These are phyloP conservation scores for Parauchenoglanis ngamensis DNA, from an alignment of 2,797 vertebrate species.

Conservation along the genomic window DNA sequence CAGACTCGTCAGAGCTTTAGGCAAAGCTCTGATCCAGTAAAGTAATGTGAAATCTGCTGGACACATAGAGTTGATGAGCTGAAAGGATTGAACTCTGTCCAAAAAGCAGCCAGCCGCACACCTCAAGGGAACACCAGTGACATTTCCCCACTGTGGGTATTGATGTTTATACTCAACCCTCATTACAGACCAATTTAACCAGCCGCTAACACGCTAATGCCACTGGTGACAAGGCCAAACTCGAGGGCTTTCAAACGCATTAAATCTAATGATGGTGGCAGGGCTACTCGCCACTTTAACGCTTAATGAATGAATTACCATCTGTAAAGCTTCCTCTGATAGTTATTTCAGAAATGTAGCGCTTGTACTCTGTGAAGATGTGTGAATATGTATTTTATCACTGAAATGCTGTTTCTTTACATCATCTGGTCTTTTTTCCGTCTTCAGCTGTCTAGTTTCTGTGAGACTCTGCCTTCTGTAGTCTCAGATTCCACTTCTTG, in stretches of 20 bases:
- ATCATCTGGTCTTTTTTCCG: neutral
- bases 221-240: conserved; percentile 40
- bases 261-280: neutral
- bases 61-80: conserved; percentile 23
- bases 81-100: conserved; percentile 21
- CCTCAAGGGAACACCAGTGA: conserved; percentile 37
- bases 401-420: neutral
- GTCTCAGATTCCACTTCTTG: neutral
- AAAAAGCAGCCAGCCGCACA: conserved; percentile 6
- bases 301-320: neutral
- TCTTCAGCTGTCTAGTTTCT: neutral
- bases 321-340: neutral
- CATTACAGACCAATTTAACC: conserved; percentile 45
- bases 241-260: conserved; percentile 16
- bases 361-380: neutral
- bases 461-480: neutral
- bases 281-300: neutral
- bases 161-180: conserved; percentile 49
- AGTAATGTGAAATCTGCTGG: neutral
- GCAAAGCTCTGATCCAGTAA: conserved; percentile 13
- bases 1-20: neutral
- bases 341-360: neutral
- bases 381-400: neutral
- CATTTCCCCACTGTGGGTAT: conserved; percentile 43
- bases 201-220: conserved; percentile 31